Evolutionary conservation across 92 coral and sea anemone genomes (phyloP), one percentile per base, ranked within the genome.

Genomic region (Pocillopora meandrina): DNA sequence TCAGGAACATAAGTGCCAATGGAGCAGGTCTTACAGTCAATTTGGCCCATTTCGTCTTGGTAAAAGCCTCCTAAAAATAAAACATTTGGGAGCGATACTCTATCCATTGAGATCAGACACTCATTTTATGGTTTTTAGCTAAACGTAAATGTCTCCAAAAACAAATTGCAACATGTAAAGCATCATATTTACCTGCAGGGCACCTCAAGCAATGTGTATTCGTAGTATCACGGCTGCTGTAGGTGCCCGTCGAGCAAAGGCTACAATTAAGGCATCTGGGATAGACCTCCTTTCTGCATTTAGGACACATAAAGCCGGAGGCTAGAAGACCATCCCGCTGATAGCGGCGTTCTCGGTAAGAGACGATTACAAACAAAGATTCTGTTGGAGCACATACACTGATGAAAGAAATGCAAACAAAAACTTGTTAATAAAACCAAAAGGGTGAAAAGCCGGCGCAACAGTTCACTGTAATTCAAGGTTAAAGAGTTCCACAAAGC

Each of bases 221-320:
- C 7, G 49, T 26, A 26, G 26, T 26, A 26, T 26, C 26, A 26
- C 26, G 26, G 26, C 26, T 42, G 49, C 49, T 7, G 7, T 42
- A 42, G 49, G 49, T 42, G 49, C 49, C 72, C 13, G 72, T 0
- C 19, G 34, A 13, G 42, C 72, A 67, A 67, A 67, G 23, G 17
- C 47, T 67, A 17, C 72, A 67, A 36, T 67, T 33, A 0, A 0
- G 11, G 19, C 72, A 67, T 31, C 5, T 31, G 16, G 0, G 10
- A 14, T 67, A 8, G 12, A 33, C 12, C 31, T 2, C 17, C 15
- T 10, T 11, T 9, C 36, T 13, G 71, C 71, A 66, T 66, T 23
- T 10, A 66, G 33, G 21, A 66, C 71, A 66, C 31, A 66, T 66
- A 36, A 66, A 66, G 71, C 71, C 71, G 21, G 71, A 66, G 31